phyloP scores from a whole-genome alignment of 2,797 vertebrate genomes.

The Pseudomugil tenellus region DNA sequence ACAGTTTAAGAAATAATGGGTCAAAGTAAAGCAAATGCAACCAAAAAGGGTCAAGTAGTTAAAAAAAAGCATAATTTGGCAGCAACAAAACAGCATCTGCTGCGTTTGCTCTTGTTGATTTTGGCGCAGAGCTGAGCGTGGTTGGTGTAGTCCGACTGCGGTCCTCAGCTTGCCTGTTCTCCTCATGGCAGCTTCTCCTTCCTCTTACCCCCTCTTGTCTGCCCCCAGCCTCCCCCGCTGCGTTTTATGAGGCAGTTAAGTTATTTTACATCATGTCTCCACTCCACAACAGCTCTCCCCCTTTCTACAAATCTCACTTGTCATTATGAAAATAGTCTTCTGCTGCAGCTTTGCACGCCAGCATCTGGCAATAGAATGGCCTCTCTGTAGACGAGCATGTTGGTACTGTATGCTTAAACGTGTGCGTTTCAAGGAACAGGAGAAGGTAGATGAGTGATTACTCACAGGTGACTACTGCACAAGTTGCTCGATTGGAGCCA shows the following conservation, averaged over 20 bases:
- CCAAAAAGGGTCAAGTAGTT: slow-evolving; percentile 56
- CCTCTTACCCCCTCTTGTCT: slow-evolving; percentile 23
- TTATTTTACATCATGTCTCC: slow-evolving; percentile 81
- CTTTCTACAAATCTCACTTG: slow-evolving; percentile 67
- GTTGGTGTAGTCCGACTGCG: slow-evolving; percentile 65
- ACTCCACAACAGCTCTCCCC: slow-evolving; percentile 54
- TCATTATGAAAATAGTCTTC: slow-evolving; percentile 75
- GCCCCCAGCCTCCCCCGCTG: slow-evolving; percentile 11
- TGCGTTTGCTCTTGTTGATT: slow-evolving; percentile 62
- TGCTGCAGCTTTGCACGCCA: slow-evolving; percentile 67
- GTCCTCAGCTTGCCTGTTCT: slow-evolving; percentile 49
- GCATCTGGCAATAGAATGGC: slow-evolving; percentile 63
- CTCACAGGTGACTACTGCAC: slow-evolving; percentile 66
- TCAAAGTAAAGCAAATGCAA: slow-evolving; percentile 18
- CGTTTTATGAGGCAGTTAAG: slow-evolving; percentile 75
- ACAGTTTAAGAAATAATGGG: background rate
- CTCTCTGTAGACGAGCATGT: slow-evolving; percentile 55
- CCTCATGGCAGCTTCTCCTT: slow-evolving; percentile 68
- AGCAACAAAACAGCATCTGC: slow-evolving; percentile 55
- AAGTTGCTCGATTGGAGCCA: slow-evolving; percentile 35
- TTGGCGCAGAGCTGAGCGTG: slow-evolving; percentile 62
- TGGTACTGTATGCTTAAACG: slow-evolving; percentile 21
- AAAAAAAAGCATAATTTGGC: slow-evolving; percentile 63
- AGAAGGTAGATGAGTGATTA: slow-evolving; percentile 67
- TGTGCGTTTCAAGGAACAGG: slow-evolving; percentile 45